A percentile compares a stretch with the other conserved stretches of the same genome.
phyloP scores from a whole-genome alignment of 2,888 invertebrate genomes.

The Atrina japonica region DNA sequence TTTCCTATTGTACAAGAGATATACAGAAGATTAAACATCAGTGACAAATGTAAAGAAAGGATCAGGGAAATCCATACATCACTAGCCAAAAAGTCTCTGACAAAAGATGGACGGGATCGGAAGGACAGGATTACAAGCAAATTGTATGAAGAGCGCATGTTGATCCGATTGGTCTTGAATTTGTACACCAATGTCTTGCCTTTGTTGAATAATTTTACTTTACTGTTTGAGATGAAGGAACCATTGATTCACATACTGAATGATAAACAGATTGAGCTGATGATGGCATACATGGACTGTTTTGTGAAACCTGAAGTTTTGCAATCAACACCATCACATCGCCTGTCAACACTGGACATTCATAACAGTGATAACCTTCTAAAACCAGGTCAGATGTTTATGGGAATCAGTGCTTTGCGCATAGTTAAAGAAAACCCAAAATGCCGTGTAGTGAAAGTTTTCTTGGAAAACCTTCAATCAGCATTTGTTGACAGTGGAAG shows the following conservation, averaged over 20 bases:
- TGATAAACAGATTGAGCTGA: constrained; percentile 35
- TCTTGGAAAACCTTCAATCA: too few relatives aligned
- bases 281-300: constrained; percentile 35
- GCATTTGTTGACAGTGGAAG: background rate
- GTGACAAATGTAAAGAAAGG: background rate
- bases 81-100: background rate
- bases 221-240: constrained; percentile 31
- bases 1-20: background rate
- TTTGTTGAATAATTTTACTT: constrained; percentile 35
- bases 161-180: constrained; percentile 6
- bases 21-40: background rate
- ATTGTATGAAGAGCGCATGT: background rate
- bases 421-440: too few relatives aligned
- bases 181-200: constrained; percentile 27
- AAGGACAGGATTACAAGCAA: background rate
- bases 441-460: too few relatives aligned
- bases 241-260: constrained; percentile 38
- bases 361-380: too few relatives aligned
- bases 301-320: constrained; percentile 37
- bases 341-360: constrained; percentile 1
- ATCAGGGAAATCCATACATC: background rate
- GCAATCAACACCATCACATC: constrained; percentile 11
- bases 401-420: too few relatives aligned
- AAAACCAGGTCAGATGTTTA: too few relatives aligned
- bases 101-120: background rate